Evolutionary conservation across 2,797 vertebrate species (phyloP).

Genomic region (Capromys pilorides): DNA sequence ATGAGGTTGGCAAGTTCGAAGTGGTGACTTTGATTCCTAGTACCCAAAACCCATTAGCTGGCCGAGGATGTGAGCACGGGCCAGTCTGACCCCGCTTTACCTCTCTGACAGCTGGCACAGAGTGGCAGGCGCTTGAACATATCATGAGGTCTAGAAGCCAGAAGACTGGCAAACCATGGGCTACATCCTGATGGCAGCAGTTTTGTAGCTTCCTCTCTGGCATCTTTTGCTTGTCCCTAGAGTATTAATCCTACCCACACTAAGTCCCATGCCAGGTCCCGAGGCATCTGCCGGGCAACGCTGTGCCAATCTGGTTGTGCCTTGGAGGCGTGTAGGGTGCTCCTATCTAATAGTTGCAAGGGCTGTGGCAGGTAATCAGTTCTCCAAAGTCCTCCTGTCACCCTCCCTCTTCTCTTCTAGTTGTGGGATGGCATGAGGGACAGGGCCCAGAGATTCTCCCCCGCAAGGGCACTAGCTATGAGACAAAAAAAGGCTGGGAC

Average conservation of each 20-base stretch:
- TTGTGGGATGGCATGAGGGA: constrained; percentile 42
- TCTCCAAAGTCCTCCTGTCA: background rate
- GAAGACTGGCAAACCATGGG: background rate
- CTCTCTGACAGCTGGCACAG: background rate
- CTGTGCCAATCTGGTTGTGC: background rate
- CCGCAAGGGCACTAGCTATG: constrained; percentile 69
- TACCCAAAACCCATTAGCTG: background rate
- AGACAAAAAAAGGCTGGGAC: constrained; percentile 80
- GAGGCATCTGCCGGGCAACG: background rate
- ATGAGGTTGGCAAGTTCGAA: background rate
- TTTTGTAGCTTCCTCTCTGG: background rate
- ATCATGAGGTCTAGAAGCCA: background rate
- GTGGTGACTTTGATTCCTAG: too few relatives aligned
- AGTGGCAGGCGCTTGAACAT: fast-evolving
- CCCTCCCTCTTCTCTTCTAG: background rate
- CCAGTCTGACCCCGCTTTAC: background rate
- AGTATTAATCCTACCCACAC: background rate
- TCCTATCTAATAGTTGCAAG: background rate
- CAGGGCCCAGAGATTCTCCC: background rate
- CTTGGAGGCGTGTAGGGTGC: background rate
- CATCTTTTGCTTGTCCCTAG: constrained; percentile 4
- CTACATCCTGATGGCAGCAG: background rate
- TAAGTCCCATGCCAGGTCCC: background rate
- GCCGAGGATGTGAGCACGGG: background rate
- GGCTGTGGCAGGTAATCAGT: background rate